These are phyloP conservation scores for Nomada flava DNA, from an alignment of 2,888 invertebrate species.

Conservation along the genomic window DNA sequence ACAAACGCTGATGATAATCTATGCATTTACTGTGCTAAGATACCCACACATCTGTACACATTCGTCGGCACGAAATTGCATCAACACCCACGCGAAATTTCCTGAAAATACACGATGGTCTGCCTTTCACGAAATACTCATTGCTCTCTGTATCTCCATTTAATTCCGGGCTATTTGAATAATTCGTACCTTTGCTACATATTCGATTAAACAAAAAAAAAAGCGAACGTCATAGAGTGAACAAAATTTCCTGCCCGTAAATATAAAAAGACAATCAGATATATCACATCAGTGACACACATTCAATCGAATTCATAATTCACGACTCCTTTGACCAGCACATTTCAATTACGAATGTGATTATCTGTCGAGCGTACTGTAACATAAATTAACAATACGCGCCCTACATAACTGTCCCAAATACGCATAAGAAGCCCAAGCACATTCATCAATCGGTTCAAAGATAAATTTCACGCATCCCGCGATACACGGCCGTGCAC, in stretches of 20 bases:
- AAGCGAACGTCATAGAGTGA: too few relatives aligned
- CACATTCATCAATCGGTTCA: conserved; percentile 47
- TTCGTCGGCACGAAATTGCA: background rate
- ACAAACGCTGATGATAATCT: background rate
- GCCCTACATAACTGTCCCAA: conserved; percentile 8
- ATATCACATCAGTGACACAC: background rate
- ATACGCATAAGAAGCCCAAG: conserved; percentile 35
- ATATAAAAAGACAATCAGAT: too few relatives aligned
- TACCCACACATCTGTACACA: background rate
- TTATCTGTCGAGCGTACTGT: background rate
- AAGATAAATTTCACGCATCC: conserved; percentile 47
- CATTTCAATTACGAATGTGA: background rate
- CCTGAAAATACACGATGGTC: background rate
- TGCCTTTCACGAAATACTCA: background rate
- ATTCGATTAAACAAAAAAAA: too few relatives aligned
- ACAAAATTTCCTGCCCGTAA: too few relatives aligned
- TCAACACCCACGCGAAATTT: too few relatives aligned
- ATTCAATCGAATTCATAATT: background rate
- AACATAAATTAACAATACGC: conserved; percentile 15
- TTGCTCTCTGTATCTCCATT: too few relatives aligned
- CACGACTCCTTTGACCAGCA: background rate
- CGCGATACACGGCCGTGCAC: conserved; percentile 10
- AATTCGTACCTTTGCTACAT: too few relatives aligned
- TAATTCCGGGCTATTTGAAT: too few relatives aligned
- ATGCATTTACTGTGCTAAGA: background rate